Evolutionary conservation across 2,113 vertebrate species (phyloP), one percentile per base, ranked within the genome.

Genomic region (Tiliqua scincoides): DNA sequence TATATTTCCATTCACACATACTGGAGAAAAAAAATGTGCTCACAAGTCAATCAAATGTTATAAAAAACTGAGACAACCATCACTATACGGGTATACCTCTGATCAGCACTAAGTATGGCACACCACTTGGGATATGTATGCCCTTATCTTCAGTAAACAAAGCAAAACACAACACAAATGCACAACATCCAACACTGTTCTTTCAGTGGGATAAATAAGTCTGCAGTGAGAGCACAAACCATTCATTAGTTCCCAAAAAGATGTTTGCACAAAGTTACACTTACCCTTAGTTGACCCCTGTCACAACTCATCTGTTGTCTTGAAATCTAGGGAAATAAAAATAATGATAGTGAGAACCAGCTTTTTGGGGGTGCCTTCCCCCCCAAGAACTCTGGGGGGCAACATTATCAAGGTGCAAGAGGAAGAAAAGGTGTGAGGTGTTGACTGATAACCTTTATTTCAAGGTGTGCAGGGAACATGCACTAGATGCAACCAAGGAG

Each of bases 271-370:
- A 85, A 79, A 32, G 61, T 21, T 81, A 71, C 86, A 97, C 97
- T 96, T 97, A 98, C 98, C 97, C 97, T 97, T 94, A 97, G 96
- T 82, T 97, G 96, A 86, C 97, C 97, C 93, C 95, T 95, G 95
- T 97, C 97, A 96, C 97, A 97, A 96, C 94, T 98, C 97, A 98
- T 98, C 97, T 97, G 97, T 93, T 97, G 97, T 91, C 97, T 97
- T 92, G 96, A 95, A 96, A 96, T 95, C 97, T 98, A 90, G 37
- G 90, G 86, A 67, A 71, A 89, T 86, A 87, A 65, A 83, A 70
- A 17, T 67, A 89, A 62, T 65, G 7, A 78, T 21, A 9, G 6
- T 0, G 18, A 0, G 1, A 5, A 3, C 27, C 54, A 2, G 10
- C 54, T 57, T 57, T 48, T 48, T n/a, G n/a, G n/a, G n/a, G n/a